phyloP scores from a whole-genome alignment of 2,797 vertebrate species.

The Semotilus atromaculatus region DNA sequence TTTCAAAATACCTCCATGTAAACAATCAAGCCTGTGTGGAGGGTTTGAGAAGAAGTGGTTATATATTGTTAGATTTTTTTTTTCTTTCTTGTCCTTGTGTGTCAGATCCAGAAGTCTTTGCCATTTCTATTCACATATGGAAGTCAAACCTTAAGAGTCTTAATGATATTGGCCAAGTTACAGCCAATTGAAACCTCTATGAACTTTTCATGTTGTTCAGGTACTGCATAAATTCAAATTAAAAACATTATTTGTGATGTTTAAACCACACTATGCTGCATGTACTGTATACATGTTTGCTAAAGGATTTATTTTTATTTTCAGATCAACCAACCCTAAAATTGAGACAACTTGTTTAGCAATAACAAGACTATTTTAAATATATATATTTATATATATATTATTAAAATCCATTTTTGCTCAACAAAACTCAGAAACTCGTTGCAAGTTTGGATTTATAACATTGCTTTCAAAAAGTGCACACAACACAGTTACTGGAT shows the following conservation, averaged over 20 bases:
- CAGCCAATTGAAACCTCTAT: constrained; percentile 6
- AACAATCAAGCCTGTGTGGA: constrained; percentile 19
- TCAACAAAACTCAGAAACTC: background rate
- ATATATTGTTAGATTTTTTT: background rate
- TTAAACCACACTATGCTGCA: constrained; percentile 21
- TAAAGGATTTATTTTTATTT: background rate
- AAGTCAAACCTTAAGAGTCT: background rate
- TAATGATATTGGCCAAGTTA: constrained; percentile 16
- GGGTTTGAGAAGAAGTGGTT: background rate
- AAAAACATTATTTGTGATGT: background rate
- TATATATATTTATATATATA: too few relatives aligned
- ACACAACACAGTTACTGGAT: background rate
- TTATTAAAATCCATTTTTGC: background rate
- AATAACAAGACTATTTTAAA: background rate
- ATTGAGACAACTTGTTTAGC: background rate
- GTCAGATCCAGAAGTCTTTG: background rate
- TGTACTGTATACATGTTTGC: background rate
- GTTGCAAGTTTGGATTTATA: background rate
- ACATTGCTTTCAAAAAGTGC: background rate
- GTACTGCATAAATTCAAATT: background rate
- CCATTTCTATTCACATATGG: background rate
- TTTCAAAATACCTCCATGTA: constrained; percentile 12
- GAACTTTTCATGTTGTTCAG: constrained; percentile 1
- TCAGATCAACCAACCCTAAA: background rate
- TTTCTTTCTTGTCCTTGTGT: background rate